A percentile compares a stretch with the other conserved stretches of the same genome.
Conservation (phyloP, 2,797 vertebrate genomes). For the Diglossa cyanea region DNA sequence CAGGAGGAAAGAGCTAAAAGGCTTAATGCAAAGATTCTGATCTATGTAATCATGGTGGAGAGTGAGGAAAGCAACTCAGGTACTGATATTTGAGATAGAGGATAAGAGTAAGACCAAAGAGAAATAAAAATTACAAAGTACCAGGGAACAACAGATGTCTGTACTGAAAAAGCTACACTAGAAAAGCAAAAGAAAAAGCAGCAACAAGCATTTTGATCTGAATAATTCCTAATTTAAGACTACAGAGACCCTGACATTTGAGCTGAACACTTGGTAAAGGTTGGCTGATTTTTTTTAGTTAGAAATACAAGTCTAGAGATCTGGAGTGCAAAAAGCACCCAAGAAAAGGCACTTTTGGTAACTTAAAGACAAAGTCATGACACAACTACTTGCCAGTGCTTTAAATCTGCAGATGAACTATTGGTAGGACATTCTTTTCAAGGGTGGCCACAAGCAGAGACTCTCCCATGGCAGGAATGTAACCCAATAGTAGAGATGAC, state of each 20-base stretch:
- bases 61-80: neutral
- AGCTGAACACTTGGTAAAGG: neutral
- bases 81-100: neutral
- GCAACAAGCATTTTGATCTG: neutral
- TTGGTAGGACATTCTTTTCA: neutral
- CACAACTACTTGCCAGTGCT: neutral
- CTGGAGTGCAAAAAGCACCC: neutral
- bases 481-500: neutral
- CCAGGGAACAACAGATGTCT: neutral
- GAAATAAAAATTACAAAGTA: neutral
- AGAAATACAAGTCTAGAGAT: neutral
- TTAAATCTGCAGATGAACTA: neutral
- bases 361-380: neutral
- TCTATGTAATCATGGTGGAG: neutral
- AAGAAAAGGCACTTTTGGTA: neutral
- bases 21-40: neutral
- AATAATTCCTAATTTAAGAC: neutral
- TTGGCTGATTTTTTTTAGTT: neutral
- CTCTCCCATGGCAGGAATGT: slow-evolving; percentile 26
- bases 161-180: neutral
- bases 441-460: neutral
- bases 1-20: neutral
- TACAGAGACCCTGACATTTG: neutral
- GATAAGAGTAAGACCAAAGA: neutral
- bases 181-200: neutral